Evolutionary conservation across 1,140 invertebrate species (phyloP).

Genomic region (Drosophila funebris): DNA sequence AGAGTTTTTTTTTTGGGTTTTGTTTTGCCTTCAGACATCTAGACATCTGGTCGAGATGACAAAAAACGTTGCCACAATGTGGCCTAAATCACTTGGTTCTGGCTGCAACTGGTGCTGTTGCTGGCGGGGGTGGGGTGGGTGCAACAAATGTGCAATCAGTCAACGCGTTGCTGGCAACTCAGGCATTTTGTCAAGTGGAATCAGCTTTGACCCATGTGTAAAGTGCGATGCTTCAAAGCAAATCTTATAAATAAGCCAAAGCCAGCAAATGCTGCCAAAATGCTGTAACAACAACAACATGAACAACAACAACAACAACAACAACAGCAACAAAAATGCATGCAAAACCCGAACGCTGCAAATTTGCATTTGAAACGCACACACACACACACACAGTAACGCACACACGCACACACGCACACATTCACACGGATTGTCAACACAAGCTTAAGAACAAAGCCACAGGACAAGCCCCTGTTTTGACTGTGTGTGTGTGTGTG

Average conservation of each 20-base stretch:
- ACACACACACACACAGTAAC: conserved; percentile 18
- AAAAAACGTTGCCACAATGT: conserved; percentile 9
- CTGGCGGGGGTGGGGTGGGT: no score
- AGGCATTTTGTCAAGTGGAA: conserved; percentile 65
- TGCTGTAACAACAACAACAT: not conserved
- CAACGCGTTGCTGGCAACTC: conserved; percentile 31
- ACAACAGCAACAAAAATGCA: conserved; percentile 20
- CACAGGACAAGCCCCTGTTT: conserved; percentile 25
- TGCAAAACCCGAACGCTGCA: conserved; percentile 38
- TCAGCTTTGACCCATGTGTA: conserved; percentile 63
- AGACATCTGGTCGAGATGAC: not conserved
- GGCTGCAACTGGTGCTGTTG: not conserved
- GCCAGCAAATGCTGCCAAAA: conserved; percentile 51
- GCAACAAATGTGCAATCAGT: conserved; percentile 56
- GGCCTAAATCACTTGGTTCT: conserved; percentile 22
- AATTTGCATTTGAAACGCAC: conserved; percentile 70
- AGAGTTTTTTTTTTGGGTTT: no score
- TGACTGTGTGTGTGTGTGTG: conserved; percentile 21
- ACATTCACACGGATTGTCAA: conserved; percentile 49
- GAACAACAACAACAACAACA: conserved; percentile 7
- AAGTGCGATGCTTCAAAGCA: conserved; percentile 61
- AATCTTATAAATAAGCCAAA: conserved; percentile 76
- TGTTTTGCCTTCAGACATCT: no score
- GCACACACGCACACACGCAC: conserved; percentile 10
- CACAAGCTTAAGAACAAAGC: conserved; percentile 56